These are phyloP conservation scores for Setophaga coronata DNA, from an alignment of 2,113 vertebrate genomes.

Conservation along the genomic window DNA sequence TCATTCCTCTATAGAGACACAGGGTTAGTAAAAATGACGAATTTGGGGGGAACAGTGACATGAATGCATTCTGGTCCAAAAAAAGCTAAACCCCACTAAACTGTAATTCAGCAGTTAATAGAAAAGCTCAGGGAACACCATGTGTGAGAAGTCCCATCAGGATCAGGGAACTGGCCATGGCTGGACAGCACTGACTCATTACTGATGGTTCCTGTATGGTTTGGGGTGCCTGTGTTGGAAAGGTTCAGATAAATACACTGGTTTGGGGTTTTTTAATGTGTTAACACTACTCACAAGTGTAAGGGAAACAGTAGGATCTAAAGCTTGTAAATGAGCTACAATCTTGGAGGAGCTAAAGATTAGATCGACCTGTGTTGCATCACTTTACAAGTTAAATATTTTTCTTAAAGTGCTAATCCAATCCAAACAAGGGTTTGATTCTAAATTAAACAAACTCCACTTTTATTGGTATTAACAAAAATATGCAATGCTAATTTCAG, in stretches of 20 bases:
- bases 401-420: constrained; percentile 59
- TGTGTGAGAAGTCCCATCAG: neutral
- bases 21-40: neutral
- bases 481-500: constrained; percentile 42
- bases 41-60: neutral
- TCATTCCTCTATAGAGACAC: neutral
- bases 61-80: neutral
- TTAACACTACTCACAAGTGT: neutral
- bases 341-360: neutral
- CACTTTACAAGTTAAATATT: constrained; percentile 61
- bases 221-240: neutral
- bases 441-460: constrained; percentile 63
- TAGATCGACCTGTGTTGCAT: neutral
- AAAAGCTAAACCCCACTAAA: neutral
- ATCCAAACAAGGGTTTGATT: constrained; percentile 51
- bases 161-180: neutral
- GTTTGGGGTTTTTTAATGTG: neutral
- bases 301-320: neutral
- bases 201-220: neutral
- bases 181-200: neutral
- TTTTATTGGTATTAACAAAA: constrained; percentile 59
- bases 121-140: neutral
- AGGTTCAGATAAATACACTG: neutral
- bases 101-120: neutral
- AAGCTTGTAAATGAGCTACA: neutral